These are phyloP conservation scores for Tachysurus vachellii DNA, from an alignment of 2,113 vertebrate species.

Conservation along the genomic window DNA sequence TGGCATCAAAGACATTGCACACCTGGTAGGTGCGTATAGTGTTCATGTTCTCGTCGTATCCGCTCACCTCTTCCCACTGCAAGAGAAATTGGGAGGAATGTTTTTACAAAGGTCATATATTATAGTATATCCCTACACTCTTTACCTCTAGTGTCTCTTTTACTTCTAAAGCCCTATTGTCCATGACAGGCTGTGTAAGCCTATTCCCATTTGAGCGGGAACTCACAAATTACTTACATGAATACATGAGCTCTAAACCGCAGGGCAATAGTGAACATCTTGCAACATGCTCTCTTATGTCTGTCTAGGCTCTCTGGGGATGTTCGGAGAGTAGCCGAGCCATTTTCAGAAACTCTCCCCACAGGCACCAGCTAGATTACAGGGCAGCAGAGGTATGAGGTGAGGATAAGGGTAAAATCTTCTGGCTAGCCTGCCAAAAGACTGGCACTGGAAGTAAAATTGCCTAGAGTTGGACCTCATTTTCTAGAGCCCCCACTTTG, in stretches of 20 bases:
- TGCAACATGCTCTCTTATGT: constrained; percentile 31
- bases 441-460: constrained; percentile 23
- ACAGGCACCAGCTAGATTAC: constrained; percentile 49
- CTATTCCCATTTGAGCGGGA: constrained; percentile 30
- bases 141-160: neutral
- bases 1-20: constrained; percentile 95
- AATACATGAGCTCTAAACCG: constrained; percentile 28
- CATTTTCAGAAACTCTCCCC: constrained; percentile 44
- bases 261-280: constrained; percentile 42
- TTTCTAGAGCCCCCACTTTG: constrained; percentile 27
- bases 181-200: constrained; percentile 9
- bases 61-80: constrained; percentile 99
- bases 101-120: neutral
- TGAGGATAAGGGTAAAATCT: constrained; percentile 44
- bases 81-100: constrained; percentile 44
- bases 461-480: constrained; percentile 5
- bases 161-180: constrained; percentile 1
- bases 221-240: constrained; percentile 38
- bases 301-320: constrained; percentile 40
- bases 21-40: constrained; percentile 98
- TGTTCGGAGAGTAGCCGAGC: constrained; percentile 39
- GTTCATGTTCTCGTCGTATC: constrained; percentile 99
- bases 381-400: constrained; percentile 39
- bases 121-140: neutral
- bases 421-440: constrained; percentile 35